These are phyloP conservation scores for Epicampocera succincta DNA, from an alignment of 2,888 invertebrate genomes.

Conservation along the genomic window DNA sequence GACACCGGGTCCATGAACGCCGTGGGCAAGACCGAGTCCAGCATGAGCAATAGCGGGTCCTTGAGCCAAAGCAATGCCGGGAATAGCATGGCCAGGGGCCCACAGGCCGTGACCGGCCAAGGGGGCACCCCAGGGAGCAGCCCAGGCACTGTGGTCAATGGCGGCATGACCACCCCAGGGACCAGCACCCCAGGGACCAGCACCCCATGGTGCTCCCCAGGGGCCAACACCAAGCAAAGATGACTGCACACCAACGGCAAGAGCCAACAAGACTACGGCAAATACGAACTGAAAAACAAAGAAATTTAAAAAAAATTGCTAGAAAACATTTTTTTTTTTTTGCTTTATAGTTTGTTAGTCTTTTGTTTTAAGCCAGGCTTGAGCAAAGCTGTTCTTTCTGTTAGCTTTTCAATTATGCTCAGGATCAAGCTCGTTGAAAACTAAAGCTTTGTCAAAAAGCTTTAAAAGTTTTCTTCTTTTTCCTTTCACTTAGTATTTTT, in stretches of 20 bases:
- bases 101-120: constrained; percentile 78
- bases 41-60: constrained; percentile 72
- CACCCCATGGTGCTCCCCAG: constrained; percentile 64
- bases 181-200: constrained; percentile 60
- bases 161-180: constrained; percentile 69
- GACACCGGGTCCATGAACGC: constrained; percentile 52
- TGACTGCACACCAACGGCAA: constrained; percentile 79
- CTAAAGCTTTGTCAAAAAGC: too few species aligned
- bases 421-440: too few species aligned
- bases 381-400: too few species aligned
- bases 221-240: constrained; percentile 74
- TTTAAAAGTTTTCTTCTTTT: too few species aligned
- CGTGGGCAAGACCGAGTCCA: constrained; percentile 52
- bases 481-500: not conserved
- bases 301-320: not conserved
- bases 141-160: constrained; percentile 77
- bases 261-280: constrained; percentile 76
- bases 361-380: too few species aligned
- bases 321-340: too few species aligned
- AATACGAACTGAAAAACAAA: constrained; percentile 36
- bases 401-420: too few species aligned
- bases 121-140: constrained; percentile 78
- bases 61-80: constrained; percentile 80
- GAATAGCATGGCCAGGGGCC: constrained; percentile 62
- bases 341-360: too few species aligned